Base-by-base conservation (phyloP, 2,113 vertebrate species). In the Pan troglodytes region DNA sequence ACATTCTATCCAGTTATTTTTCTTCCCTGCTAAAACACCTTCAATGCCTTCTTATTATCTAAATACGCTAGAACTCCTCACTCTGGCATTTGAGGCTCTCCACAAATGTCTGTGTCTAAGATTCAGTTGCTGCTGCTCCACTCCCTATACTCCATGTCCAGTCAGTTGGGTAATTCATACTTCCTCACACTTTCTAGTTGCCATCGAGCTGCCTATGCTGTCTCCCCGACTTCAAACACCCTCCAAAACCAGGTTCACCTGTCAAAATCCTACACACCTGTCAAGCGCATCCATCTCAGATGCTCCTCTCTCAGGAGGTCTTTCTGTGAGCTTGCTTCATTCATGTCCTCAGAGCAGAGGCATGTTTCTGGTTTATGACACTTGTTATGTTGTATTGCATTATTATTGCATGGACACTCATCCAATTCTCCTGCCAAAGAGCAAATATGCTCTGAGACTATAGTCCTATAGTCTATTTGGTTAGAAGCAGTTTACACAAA, bases 91-190 rank as follows among this genome's bases (percentile, higher is more conserved):
- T 27, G 30, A 52, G 70, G 38, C 35, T 61, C 25, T 64, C n/a
- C n/a, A 17, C 8, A 20, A 27, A 7, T 11, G 64, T 20, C 16
- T 11, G 5, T 45, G 86, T 67, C 35, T 40, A 64, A 32, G 59
- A 67, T 67, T 50, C 18, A 4, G 14, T 12, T 8, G n/a, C 52
- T 32, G 20, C 35, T 20, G n/a, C 27, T 64, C 52, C 14, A 6
- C 61, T 52, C 1, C 23, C 48, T n/a, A 1, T 20, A 22, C 4
- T 30, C 38, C 6, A 0, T 2, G 13, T 13, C 55, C 32, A 20
- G 67, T 59, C 40, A 25, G 0, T 2, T 20, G 88, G 23, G 25
- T 11, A 50, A 43, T 16, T 86, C 12, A 23, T 20, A 13, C 25
- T 61, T 27, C 75, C 22, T 64, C 6, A 25, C 4, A 2, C n/a